These are phyloP conservation scores for Bombycilla garrulus DNA, from an alignment of 2,113 vertebrate genomes.

Conservation along the genomic window DNA sequence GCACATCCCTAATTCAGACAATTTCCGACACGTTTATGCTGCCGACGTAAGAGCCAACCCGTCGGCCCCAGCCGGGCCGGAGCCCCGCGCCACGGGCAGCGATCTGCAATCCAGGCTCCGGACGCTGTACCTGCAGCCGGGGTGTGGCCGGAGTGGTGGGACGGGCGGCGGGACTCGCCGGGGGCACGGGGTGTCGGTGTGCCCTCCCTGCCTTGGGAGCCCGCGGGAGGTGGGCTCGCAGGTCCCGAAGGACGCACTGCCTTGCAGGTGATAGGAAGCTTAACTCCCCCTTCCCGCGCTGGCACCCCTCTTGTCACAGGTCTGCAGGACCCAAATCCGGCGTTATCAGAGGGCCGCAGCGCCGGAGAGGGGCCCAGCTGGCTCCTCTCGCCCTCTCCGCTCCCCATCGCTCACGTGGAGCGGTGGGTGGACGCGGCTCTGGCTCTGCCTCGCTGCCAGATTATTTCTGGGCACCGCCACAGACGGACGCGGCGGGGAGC, in stretches of 20 bases:
- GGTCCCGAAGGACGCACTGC: not conserved
- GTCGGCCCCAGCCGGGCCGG: not conserved
- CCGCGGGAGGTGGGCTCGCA: not conserved
- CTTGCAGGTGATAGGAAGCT: constrained; percentile 9
- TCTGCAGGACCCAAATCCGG: constrained; percentile 2
- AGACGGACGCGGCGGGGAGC: constrained; percentile 7
- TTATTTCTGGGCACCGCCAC: constrained; percentile 16
- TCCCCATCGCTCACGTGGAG: constrained; percentile 17
- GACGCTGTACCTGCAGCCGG: not conserved
- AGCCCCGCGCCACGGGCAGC: not conserved
- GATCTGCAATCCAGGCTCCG: not conserved
- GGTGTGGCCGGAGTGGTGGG: accelerated
- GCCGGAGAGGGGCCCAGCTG: not conserved
- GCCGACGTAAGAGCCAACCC: not conserved
- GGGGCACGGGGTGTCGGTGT: accelerated
- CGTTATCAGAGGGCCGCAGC: constrained; percentile 26
- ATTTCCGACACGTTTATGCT: constrained; percentile 26
- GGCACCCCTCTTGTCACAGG: constrained; percentile 1
- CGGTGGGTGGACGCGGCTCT: not conserved
- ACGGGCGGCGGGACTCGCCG: accelerated
- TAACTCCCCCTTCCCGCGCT: not conserved
- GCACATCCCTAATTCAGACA: constrained; percentile 43
- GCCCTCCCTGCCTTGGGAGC: not conserved
- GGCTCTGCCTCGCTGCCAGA: not conserved
- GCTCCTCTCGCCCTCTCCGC: not conserved